Evolutionary conservation across 1,140 invertebrate genomes (phyloP), one percentile per base, ranked within the genome.

Genomic region (Drosophila bifasciata): DNA sequence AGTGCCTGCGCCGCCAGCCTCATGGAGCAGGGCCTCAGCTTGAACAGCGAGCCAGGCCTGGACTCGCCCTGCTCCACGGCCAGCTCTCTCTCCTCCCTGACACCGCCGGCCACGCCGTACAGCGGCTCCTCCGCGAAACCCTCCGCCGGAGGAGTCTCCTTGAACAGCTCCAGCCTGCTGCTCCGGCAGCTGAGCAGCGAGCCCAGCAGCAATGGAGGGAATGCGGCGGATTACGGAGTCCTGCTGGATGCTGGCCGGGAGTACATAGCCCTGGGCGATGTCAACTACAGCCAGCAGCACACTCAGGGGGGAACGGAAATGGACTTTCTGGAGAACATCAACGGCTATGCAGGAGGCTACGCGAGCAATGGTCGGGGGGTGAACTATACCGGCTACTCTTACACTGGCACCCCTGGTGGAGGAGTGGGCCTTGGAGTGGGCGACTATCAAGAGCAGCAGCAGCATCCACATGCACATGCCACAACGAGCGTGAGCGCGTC

Each of bases 31-130:
- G 75, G 88, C 4, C 48, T 89, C 2, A 44, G 44, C 16, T n/a
- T 83, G 70, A 61, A 45, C 55, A 60, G 53, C 15, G 84, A 84
- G 15, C 28, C 79, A 15, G 83, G 86, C 7, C 59, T 91, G 25
- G 90, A 91, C 9, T 91, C 90, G 1, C 90, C 90, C 7, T 89
- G 90, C 45, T 91, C 90, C 1, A 89, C 90, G 11, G 61, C 74
- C 43, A 91, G 90, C 8, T 91, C 89, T 2, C 23, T 84, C 17
- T 89, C 86, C 13, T 91, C 91, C 4, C 71, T 91, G 8, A 91
- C 91, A 32, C 89, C 91, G 0, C 90, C 91, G 5, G 77, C 89
- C n/a, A 91, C 91, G 28, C 89, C 91, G 28, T 91, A 85, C 45
- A 76, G 58, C 40, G 76, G 50, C 1, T 44, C 28, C 39, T 43